Conservation (phyloP, 2,888 invertebrate species). For the Heliconius erato region DNA sequence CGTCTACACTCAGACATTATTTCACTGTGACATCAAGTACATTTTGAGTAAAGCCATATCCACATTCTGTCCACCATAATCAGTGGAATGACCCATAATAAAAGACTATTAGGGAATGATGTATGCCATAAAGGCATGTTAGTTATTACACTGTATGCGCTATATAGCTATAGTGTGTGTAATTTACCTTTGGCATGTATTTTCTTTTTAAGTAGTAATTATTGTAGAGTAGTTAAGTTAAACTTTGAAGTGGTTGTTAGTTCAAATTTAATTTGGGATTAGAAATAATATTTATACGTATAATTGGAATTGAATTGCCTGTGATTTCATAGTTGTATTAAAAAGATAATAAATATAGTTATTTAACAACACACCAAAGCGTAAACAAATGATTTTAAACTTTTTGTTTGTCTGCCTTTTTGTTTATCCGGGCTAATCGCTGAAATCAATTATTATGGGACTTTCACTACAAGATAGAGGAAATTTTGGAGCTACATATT, state of each 20-base stretch:
- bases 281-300: no score
- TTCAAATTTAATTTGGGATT: background rate
- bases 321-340: no score
- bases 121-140: slow-evolving; percentile 20
- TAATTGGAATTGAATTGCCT: no score
- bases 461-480: no score
- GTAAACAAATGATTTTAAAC: no score
- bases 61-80: background rate
- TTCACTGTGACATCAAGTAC: background rate
- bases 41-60: background rate
- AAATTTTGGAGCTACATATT: no score
- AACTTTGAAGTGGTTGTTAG: no score
- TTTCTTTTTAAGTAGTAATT: background rate
- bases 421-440: no score
- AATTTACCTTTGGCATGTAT: background rate
- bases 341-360: no score
- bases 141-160: background rate
- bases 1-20: background rate
- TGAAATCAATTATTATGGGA: no score
- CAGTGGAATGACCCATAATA: slow-evolving; percentile 16
- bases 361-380: no score
- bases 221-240: background rate
- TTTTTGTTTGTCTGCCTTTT: no score
- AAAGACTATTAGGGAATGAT: slow-evolving; percentile 17
- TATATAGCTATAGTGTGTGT: background rate